Evolutionary conservation across 2,797 vertebrate genomes (phyloP).

Genomic region (Phoxinus dragarum): DNA sequence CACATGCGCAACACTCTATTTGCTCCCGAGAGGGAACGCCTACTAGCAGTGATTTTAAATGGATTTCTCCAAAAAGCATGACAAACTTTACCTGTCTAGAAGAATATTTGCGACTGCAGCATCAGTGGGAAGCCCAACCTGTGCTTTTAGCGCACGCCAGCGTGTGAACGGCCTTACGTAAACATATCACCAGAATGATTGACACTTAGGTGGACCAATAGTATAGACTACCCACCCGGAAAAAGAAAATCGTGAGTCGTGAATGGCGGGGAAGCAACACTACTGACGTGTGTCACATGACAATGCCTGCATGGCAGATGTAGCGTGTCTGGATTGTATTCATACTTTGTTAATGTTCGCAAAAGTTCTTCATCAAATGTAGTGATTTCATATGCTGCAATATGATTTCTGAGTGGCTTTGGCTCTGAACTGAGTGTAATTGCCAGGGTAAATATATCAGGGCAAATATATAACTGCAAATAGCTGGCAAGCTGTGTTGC

Average conservation of each 20-base stretch:
- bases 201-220: too few species aligned
- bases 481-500: background rate
- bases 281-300: background rate
- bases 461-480: background rate
- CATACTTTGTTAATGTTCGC: background rate
- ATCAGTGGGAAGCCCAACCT: too few species aligned
- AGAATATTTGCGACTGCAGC: too few species aligned
- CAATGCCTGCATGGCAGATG: background rate
- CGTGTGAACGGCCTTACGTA: too few species aligned
- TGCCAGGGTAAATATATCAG: constrained; percentile 10
- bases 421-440: constrained; percentile 2
- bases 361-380: background rate
- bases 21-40: too few species aligned
- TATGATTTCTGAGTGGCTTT: background rate
- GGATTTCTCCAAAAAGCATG: too few species aligned
- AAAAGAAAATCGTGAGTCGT: background rate
- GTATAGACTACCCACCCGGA: too few species aligned
- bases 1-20: too few species aligned
- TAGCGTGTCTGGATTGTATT: background rate
- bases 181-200: too few species aligned
- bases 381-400: background rate
- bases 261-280: background rate
- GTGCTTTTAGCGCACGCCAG: too few species aligned
- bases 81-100: too few species aligned
- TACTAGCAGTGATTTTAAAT: too few species aligned